Evolutionary conservation across 2,888 invertebrate species (phyloP).

Genomic region (Andrena marginata): DNA sequence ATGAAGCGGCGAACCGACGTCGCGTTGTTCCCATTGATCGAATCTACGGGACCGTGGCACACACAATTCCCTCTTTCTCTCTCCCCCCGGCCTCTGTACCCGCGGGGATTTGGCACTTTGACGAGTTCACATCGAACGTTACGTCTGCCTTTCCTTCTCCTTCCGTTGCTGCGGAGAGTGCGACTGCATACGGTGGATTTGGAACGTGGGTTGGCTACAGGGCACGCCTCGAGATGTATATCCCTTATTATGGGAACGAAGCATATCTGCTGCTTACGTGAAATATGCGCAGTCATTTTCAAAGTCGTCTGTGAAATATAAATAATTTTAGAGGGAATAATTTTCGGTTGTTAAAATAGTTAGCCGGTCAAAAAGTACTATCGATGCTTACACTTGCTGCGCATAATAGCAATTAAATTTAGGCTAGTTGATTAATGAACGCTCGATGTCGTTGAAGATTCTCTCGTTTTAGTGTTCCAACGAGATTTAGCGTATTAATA

Average conservation of each 20-base stretch:
- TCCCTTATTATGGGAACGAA: neutral
- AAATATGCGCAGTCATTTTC: neutral
- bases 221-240: slow-evolving; percentile 13
- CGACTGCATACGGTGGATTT: slow-evolving; percentile 4
- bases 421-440: no score
- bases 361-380: no score
- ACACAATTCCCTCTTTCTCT: slow-evolving; percentile 23
- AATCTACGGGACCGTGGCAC: slow-evolving; percentile 60
- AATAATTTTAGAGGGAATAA: neutral
- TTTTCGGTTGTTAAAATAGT: neutral
- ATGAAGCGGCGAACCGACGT: slow-evolving; percentile 68
- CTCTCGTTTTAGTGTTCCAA: no score
- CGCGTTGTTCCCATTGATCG: slow-evolving; percentile 68
- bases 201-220: slow-evolving; percentile 23
- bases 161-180: neutral
- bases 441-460: no score
- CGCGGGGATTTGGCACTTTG: slow-evolving; percentile 71
- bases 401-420: no score
- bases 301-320: neutral
- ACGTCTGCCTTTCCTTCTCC: slow-evolving; percentile 32
- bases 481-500: no score
- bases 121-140: slow-evolving; percentile 67
- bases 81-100: slow-evolving; percentile 43
- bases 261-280: neutral
- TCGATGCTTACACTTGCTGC: no score